Conservation (phyloP, 2,888 invertebrate species). For the Drepanosiphum platanoidis region DNA sequence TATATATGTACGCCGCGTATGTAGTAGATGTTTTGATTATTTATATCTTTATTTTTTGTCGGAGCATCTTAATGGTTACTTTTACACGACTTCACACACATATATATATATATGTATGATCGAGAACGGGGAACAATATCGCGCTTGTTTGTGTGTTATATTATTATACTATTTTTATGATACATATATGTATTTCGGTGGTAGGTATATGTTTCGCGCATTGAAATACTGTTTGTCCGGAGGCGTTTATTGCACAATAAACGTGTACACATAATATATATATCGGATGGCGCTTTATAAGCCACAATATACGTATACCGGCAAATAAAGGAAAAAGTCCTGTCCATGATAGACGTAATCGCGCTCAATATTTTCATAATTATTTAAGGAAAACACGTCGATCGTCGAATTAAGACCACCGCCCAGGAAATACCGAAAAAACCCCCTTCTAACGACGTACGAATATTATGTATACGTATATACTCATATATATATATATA, state of each 20-base stretch:
- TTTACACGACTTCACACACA: neutral
- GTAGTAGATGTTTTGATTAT: too few species aligned
- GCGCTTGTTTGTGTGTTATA: neutral
- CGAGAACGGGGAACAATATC: neutral
- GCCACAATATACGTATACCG: neutral
- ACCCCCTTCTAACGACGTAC: too few species aligned
- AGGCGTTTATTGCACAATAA: neutral
- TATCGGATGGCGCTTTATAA: neutral
- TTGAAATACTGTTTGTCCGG: neutral
- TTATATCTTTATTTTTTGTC: neutral
- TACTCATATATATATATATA: slow-evolving; percentile 12
- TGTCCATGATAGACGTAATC: neutral
- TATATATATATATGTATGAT: too few species aligned
- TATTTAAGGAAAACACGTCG: neutral
- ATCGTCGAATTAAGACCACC: neutral
- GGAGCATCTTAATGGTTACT: neutral
- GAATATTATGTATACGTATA: too few species aligned
- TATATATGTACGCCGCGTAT: too few species aligned
- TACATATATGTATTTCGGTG: too few species aligned
- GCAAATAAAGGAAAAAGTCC: neutral
- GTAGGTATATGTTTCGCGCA: neutral
- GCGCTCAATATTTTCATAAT: neutral
- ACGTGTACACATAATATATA: neutral
- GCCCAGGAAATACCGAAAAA: too few species aligned
- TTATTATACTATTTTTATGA: neutral